These are phyloP conservation scores for Ahaetulla prasina DNA, from an alignment of 2,113 vertebrate genomes.

Conservation along the genomic window DNA sequence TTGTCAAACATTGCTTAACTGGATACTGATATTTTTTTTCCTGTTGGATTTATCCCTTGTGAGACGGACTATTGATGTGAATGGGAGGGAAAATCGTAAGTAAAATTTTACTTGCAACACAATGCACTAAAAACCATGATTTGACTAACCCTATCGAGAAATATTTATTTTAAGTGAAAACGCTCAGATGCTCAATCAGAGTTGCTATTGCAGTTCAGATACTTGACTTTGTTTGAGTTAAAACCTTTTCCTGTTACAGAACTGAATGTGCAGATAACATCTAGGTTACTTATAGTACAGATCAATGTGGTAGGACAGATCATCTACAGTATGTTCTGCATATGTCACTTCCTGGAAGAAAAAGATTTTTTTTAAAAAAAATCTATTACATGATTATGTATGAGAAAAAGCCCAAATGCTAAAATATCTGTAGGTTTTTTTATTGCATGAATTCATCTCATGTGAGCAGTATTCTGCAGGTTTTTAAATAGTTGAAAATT, in stretches of 20 bases:
- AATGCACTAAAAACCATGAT: not conserved
- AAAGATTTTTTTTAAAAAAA: not conserved
- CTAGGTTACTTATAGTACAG: not conserved
- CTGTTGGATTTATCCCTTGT: not conserved
- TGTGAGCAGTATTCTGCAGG: not conserved
- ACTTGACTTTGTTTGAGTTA: not conserved
- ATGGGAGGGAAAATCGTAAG: not conserved
- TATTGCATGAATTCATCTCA: not conserved
- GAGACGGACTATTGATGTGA: not conserved
- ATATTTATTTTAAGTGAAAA: not conserved
- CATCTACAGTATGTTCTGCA: not conserved
- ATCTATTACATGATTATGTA: not conserved
- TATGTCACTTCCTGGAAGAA: not conserved
- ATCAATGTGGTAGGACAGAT: not conserved
- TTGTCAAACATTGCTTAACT: not conserved
- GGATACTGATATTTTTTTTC: not conserved
- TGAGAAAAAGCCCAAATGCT: not conserved
- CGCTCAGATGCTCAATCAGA: not conserved
- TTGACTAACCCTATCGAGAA: not conserved
- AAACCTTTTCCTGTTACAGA: not conserved
- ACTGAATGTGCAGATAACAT: not conserved
- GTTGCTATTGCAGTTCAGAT: not conserved
- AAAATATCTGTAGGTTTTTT: not conserved
- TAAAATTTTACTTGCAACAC: not conserved
- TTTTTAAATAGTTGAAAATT: not conserved